A percentile compares a stretch with the other conserved stretches of the same genome.
These are phyloP conservation scores for Drosophila novamexicana DNA, from an alignment of 1,140 invertebrate species.

Conservation along the genomic window DNA sequence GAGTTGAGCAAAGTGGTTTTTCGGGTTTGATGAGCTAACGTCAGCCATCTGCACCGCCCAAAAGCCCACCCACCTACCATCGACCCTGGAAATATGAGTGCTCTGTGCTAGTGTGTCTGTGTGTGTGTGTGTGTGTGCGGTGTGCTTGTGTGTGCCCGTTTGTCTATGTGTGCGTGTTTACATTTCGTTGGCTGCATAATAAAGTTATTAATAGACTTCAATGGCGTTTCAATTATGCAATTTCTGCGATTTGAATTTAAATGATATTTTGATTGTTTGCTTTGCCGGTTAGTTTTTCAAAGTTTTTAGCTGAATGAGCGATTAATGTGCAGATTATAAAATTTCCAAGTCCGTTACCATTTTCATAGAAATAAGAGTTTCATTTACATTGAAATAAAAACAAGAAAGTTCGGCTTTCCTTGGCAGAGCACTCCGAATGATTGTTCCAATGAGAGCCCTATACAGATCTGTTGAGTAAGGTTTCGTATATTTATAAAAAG, in stretches of 20 bases:
- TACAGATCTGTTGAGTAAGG: too few species aligned
- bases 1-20: constrained; percentile 82
- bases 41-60: constrained; percentile 42
- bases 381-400: background rate
- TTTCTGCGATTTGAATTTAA: constrained; percentile 80
- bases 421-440: too few species aligned
- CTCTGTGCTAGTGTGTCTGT: background rate
- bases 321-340: constrained; percentile 27
- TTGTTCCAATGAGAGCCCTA: too few species aligned
- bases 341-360: constrained; percentile 6
- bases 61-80: background rate
- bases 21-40: constrained; percentile 80
- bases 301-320: constrained; percentile 12
- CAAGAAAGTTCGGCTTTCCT: background rate
- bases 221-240: constrained; percentile 80
- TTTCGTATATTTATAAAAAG: too few species aligned
- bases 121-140: background rate
- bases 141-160: background rate
- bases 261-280: constrained; percentile 81
- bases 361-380: background rate
- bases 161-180: constrained; percentile 47
- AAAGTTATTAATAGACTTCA: constrained; percentile 82
- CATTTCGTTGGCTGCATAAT: constrained; percentile 69
- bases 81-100: constrained; percentile 43
- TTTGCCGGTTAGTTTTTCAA: constrained; percentile 22